Percentiles rank a stretch among this genome's conserved stretches.
phyloP scores from a whole-genome alignment of 1,140 invertebrate species.

The Drosophila ogumai region DNA sequence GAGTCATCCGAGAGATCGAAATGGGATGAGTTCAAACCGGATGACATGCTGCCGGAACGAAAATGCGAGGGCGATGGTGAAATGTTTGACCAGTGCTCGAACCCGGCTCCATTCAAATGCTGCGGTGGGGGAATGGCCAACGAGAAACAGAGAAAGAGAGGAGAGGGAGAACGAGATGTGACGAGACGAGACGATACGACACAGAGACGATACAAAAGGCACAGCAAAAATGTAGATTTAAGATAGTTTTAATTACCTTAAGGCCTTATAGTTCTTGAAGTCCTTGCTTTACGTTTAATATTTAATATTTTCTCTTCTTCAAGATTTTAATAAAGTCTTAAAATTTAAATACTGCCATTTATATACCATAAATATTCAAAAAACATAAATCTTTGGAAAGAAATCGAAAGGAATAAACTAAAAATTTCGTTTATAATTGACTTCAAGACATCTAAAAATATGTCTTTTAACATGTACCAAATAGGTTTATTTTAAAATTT shows the following conservation, averaged over 20 bases:
- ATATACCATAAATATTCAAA: not conserved
- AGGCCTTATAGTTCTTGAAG: not conserved
- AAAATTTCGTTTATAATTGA: not conserved
- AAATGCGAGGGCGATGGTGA: conserved; percentile 84
- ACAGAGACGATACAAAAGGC: conserved; percentile 20
- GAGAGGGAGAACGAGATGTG: conserved; percentile 53
- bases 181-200: conserved; percentile 47
- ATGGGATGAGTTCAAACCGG: conserved; percentile 84
- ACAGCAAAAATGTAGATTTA: not conserved
- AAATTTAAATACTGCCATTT: not conserved
- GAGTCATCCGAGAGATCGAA: conserved; percentile 81
- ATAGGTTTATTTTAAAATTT: not conserved
- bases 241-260: not conserved
- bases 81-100: conserved; percentile 84
- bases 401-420: not conserved
- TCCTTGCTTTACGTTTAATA: not conserved
- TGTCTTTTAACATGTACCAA: not conserved
- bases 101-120: conserved; percentile 73
- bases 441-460: not conserved
- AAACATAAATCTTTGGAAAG: not conserved
- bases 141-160: conserved; percentile 52
- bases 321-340: too few species aligned
- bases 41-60: conserved; percentile 86
- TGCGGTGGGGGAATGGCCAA: conserved; percentile 56
- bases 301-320: too few species aligned